Conservation (phyloP, 2,797 vertebrate genomes). For the Aulostomus chinensis region DNA sequence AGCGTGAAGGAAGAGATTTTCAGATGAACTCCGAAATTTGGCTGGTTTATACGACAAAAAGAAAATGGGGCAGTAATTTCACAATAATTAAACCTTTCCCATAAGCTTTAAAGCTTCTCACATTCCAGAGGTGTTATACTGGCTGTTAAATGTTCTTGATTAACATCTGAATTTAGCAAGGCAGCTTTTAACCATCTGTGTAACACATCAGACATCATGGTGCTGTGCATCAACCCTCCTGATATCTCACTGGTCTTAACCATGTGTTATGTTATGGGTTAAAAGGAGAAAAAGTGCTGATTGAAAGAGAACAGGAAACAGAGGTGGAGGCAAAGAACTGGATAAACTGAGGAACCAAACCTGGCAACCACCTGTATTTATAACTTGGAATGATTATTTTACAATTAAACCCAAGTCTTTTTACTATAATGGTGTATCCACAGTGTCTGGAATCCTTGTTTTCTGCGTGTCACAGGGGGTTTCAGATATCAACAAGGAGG, state of each 20-base stretch:
- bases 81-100: too few species aligned
- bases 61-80: too few species aligned
- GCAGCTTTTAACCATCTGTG: conserved; percentile 57
- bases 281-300: too few species aligned
- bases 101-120: conserved; percentile 15
- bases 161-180: conserved; percentile 46
- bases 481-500: background rate
- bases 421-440: too few species aligned
- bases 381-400: conserved; percentile 2
- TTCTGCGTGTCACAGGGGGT: background rate
- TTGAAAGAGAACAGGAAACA: conserved; percentile 3
- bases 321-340: too few species aligned
- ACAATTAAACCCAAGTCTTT: too few species aligned
- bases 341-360: too few species aligned
- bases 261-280: conserved; percentile 9
- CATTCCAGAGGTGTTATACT: conserved; percentile 34
- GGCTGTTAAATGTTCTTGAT: conserved; percentile 45
- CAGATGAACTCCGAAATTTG: too few species aligned
- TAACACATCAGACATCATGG: conserved; percentile 33
- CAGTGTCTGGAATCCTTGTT: too few species aligned
- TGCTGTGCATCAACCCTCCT: conserved; percentile 19
- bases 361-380: too few species aligned
- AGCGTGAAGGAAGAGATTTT: too few species aligned
- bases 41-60: too few species aligned
- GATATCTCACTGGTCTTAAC: background rate